A percentile compares a stretch with the other conserved stretches of the same genome.
Evolutionary conservation across 1,140 invertebrate species (phyloP).

Genomic region (Micrasema longulum): DNA sequence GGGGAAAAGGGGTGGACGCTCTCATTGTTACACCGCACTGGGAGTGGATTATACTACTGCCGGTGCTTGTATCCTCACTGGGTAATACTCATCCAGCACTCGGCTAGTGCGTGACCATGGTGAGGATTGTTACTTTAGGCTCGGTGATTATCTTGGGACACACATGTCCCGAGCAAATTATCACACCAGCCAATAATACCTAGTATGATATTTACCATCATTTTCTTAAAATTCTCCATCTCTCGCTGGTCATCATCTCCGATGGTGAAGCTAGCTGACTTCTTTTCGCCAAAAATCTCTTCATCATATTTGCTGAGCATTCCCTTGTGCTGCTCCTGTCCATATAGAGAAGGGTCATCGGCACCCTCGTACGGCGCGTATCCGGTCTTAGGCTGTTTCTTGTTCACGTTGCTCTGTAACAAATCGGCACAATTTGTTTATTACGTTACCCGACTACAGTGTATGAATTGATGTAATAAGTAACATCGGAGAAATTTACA

Average conservation of each 20-base stretch:
- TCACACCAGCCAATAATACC: too few relatives aligned
- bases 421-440: too few relatives aligned
- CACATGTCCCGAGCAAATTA: too few relatives aligned
- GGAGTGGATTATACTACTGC: neutral
- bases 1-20: too few relatives aligned
- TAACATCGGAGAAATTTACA: too few relatives aligned
- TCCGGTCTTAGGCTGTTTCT: slow-evolving; percentile 86
- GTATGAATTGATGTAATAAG: too few relatives aligned
- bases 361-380: slow-evolving; percentile 92
- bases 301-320: slow-evolving; percentile 96
- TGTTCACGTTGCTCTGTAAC: slow-evolving; percentile 82
- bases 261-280: slow-evolving; percentile 84
- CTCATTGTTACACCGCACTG: too few relatives aligned
- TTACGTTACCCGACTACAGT: too few relatives aligned
- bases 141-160: neutral
- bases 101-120: slow-evolving; percentile 1
- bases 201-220: slow-evolving; percentile 57
- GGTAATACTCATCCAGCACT: slow-evolving; percentile 10
- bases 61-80: neutral
- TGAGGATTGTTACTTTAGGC: neutral
- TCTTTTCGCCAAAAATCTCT: slow-evolving; percentile 85
- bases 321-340: slow-evolving; percentile 80
- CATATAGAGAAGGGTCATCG: slow-evolving; percentile 67
- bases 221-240: slow-evolving; percentile 58
- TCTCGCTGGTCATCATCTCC: slow-evolving; percentile 70